Conservation (phyloP, 2,797 vertebrate species). For the Argentina silus region DNA sequence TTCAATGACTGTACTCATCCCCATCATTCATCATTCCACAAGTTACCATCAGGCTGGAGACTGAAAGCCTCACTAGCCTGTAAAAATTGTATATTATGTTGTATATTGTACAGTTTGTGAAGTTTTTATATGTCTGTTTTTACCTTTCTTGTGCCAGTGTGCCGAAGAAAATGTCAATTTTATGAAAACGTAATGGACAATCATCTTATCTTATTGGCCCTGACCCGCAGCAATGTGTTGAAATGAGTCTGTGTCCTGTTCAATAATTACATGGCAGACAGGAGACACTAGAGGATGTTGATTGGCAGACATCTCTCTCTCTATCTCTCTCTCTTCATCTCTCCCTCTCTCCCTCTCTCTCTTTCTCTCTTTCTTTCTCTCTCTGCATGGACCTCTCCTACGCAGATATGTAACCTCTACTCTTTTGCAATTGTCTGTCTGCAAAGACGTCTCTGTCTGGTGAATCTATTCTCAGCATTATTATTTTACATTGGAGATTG, state of each 20-base stretch:
- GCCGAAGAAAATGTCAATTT: background rate
- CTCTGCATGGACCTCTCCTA: conserved; percentile 7
- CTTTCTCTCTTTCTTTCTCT: background rate
- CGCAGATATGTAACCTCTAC: conserved; percentile 29
- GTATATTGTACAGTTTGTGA: too few relatives aligned
- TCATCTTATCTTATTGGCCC: background rate
- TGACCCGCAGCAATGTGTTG: background rate
- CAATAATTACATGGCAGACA: background rate
- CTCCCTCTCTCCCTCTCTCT: conserved; percentile 13
- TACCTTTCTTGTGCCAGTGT: too few relatives aligned
- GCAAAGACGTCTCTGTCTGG: conserved; percentile 21
- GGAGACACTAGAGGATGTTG: background rate
- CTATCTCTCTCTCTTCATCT: background rate
- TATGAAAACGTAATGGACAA: background rate
- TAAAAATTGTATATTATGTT: too few relatives aligned
- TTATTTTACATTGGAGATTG: conserved; percentile 15
- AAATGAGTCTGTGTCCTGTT: background rate
- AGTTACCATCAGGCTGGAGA: too few relatives aligned
- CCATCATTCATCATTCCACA: too few relatives aligned
- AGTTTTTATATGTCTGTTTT: too few relatives aligned
- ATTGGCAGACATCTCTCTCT: background rate
- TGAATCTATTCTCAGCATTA: conserved; percentile 31
- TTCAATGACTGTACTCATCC: too few relatives aligned
- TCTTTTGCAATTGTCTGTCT: conserved; percentile 42
- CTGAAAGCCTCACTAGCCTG: too few relatives aligned